Percentiles rank a stretch among this genome's conserved stretches.
Conservation (phyloP, 2,888 invertebrate genomes). For the Lasius platythorax region DNA sequence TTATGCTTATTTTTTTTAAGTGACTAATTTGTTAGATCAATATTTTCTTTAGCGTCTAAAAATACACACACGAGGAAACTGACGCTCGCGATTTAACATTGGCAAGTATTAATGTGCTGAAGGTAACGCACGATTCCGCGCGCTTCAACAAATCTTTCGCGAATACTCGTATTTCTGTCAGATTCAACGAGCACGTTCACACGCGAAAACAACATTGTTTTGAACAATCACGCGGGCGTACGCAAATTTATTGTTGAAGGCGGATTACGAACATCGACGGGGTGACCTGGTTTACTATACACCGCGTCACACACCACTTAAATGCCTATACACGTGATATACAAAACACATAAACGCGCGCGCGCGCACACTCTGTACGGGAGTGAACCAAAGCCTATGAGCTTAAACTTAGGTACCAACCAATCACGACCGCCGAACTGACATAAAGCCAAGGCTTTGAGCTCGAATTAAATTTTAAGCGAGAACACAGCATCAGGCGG, state of each 20-base stretch:
- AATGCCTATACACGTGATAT: neutral
- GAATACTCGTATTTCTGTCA: constrained; percentile 39
- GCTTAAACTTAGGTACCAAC: constrained; percentile 75
- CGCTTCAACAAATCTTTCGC: constrained; percentile 41
- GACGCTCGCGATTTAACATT: neutral
- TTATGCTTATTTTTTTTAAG: neutral
- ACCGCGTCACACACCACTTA: constrained; percentile 50
- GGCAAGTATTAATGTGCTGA: neutral
- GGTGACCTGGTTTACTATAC: constrained; percentile 47
- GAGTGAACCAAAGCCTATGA: constrained; percentile 63
- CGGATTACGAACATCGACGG: constrained; percentile 64
- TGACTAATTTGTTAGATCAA: neutral
- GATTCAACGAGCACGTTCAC: constrained; percentile 35
- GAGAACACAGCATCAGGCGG: constrained; percentile 58
- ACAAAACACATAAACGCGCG: neutral
- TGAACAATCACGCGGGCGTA: constrained; percentile 44
- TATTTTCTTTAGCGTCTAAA: neutral
- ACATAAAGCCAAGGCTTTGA: constrained; percentile 73
- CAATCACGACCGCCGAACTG: constrained; percentile 71
- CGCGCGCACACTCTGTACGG: constrained; percentile 38
- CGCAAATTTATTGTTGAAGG: constrained; percentile 61
- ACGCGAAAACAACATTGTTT: constrained; percentile 47
- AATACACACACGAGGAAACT: neutral
- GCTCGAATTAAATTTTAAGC: constrained; percentile 75
- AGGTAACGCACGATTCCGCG: constrained; percentile 19